phyloP scores from a whole-genome alignment of 2,797 vertebrate genomes.

The Argentina silus region DNA sequence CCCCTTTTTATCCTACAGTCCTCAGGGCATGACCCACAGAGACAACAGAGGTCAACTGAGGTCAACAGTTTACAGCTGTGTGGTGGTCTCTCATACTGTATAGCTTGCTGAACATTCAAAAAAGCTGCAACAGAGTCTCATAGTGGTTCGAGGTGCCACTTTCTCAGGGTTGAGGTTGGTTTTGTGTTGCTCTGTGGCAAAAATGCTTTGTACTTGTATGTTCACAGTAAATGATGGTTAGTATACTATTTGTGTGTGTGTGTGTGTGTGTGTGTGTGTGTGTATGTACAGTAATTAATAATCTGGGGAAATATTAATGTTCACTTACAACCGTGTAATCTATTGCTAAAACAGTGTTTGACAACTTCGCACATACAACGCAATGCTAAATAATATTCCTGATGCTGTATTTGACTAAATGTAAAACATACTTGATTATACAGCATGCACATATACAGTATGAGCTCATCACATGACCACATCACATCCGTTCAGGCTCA shows the following conservation, averaged over 20 bases:
- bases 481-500: constrained; percentile 61
- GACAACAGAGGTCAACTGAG: constrained; percentile 47
- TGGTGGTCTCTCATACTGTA: constrained; percentile 26
- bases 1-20: constrained; percentile 32
- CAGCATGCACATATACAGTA: not conserved
- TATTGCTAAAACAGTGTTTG: too few relatives aligned
- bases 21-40: constrained; percentile 49
- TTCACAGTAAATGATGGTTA: not conserved
- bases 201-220: not conserved
- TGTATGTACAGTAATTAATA: not conserved
- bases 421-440: constrained; percentile 4
- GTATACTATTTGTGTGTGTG: constrained; percentile 8
- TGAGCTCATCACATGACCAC: constrained; percentile 30
- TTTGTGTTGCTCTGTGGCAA: not conserved
- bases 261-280: not conserved
- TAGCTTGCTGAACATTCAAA: not conserved
- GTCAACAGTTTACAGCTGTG: constrained; percentile 55
- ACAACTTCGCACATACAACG: too few relatives aligned
- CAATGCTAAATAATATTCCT: too few relatives aligned
- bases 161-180: not conserved
- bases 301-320: too few relatives aligned
- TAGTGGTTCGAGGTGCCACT: not conserved
- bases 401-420: too few relatives aligned
- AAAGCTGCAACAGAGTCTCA: not conserved
- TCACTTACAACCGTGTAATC: too few relatives aligned